phyloP scores from a whole-genome alignment of 2,888 invertebrate genomes.

The Nowickia ferox region DNA sequence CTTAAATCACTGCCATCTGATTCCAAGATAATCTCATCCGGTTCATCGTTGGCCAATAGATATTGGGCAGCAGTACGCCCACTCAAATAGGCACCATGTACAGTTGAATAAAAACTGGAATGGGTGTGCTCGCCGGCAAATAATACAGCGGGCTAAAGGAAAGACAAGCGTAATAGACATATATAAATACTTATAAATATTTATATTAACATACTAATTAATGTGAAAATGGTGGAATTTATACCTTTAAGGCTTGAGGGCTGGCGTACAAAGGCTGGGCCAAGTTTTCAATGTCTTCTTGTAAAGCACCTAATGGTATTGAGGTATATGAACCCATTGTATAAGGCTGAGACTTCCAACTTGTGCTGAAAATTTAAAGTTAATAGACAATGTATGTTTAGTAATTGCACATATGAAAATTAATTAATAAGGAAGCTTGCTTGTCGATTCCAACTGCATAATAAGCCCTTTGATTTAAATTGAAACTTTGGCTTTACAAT shows the following conservation, averaged over 20 bases:
- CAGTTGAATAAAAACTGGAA: constrained; percentile 96
- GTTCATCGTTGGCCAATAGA: constrained; percentile 86
- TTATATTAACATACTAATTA: too few relatives aligned
- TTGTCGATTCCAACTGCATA: too few relatives aligned
- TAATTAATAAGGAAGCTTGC: too few relatives aligned
- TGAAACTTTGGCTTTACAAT: too few relatives aligned
- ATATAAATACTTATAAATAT: too few relatives aligned
- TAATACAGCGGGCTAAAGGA: constrained; percentile 89
- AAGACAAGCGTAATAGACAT: too few relatives aligned
- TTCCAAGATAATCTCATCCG: constrained; percentile 87
- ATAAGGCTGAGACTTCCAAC: constrained; percentile 93
- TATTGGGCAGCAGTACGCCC: constrained; percentile 92
- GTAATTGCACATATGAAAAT: background rate
- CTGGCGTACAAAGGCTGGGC: constrained; percentile 91
- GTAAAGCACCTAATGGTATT: constrained; percentile 93
- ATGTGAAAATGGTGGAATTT: background rate
- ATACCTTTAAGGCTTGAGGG: constrained; percentile 88
- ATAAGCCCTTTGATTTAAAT: too few relatives aligned
- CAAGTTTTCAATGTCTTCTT: constrained; percentile 93
- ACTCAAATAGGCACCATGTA: constrained; percentile 95
- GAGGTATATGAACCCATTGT: constrained; percentile 95
- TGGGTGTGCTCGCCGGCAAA: constrained; percentile 99
- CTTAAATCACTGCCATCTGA: constrained; percentile 92
- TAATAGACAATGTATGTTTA: background rate
- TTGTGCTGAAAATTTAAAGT: constrained; percentile 87